Evolutionary conservation across 2,888 invertebrate genomes (phyloP).

Genomic region (Pedicia rivosa): DNA sequence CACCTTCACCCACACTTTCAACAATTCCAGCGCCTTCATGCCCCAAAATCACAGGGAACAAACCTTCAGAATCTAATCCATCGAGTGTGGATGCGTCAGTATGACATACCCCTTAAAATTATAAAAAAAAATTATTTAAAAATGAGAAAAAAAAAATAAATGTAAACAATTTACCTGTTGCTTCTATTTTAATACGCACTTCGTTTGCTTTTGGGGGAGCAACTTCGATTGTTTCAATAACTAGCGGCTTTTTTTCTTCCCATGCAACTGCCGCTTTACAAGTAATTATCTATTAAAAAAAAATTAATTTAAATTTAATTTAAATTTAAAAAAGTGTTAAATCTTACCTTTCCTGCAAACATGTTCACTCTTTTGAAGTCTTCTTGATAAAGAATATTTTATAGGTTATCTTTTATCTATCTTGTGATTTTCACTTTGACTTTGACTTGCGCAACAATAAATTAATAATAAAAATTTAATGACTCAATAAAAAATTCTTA

Average conservation of each 20-base stretch:
- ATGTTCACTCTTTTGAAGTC: too few species aligned
- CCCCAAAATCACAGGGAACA: slow-evolving; percentile 84
- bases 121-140: too few species aligned
- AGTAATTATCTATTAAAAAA: slow-evolving; percentile 50
- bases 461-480: too few species aligned
- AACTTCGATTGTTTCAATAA: slow-evolving; percentile 84
- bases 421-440: too few species aligned
- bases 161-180: too few species aligned
- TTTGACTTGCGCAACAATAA: too few species aligned
- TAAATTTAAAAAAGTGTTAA: not conserved
- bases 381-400: too few species aligned
- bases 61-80: slow-evolving; percentile 80
- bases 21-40: slow-evolving; percentile 95
- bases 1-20: slow-evolving; percentile 91
- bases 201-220: slow-evolving; percentile 88
- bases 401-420: too few species aligned
- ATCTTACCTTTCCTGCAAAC: slow-evolving; percentile 2
- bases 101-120: too few species aligned
- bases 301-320: too few species aligned
- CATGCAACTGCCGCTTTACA: slow-evolving; percentile 96
- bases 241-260: slow-evolving; percentile 78
- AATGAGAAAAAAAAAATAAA: too few species aligned
- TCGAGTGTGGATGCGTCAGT: slow-evolving; percentile 83
- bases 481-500: too few species aligned
- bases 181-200: slow-evolving; percentile 65